Base-by-base conservation (phyloP, 2,797 vertebrate species). In the Cyprinella venusta region DNA sequence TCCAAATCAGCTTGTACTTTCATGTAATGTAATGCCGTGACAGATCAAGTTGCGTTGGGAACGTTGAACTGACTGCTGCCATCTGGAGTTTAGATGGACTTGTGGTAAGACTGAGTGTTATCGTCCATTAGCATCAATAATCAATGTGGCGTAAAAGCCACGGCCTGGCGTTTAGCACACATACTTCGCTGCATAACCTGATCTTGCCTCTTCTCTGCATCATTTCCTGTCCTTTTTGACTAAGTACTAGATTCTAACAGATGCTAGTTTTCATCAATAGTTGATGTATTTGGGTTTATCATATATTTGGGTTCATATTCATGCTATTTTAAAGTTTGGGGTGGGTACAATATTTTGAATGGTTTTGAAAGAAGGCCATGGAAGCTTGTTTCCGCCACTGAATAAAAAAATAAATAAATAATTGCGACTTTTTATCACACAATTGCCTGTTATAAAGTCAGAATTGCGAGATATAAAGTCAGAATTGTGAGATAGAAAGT, bases 51-150 rank as follows among this genome's bases (percentile, higher is more conserved):
- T 12, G 26, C n/a, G 30, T 72, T 63, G 54, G 26, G n/a, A 65
- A 33, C 3, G 10, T 33, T 19, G 2, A n/a, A 33, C 76, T 15
- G 76, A 33, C 18, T 78, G 76, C 42, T 65, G 61, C 61, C 76
- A 50, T 64, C 61, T 78, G 76, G 75, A 78, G 76, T 65, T 63
- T 65, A 48, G 76, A 65, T 65, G 42, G 42, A 65, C 40, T 65
- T 24, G n/a, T 2, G 74, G 30, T 38, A n/a, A 45, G 15, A n/a
- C 24, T 3, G 3, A 50, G n/a, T 18, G 5, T 45, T 72, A 38
- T 26, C 15, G 0, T 74, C 69, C 69, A 81, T 81, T 74, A 74
- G 13, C 70, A 82, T 82, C 70, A 65, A 82, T 82, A 82, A 82
- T 82, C 21, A 65, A 75, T 82, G 70, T 40, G 61, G 4, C 0